These are phyloP conservation scores for Zootoca vivipara DNA, from an alignment of 2,113 vertebrate species.

Conservation along the genomic window DNA sequence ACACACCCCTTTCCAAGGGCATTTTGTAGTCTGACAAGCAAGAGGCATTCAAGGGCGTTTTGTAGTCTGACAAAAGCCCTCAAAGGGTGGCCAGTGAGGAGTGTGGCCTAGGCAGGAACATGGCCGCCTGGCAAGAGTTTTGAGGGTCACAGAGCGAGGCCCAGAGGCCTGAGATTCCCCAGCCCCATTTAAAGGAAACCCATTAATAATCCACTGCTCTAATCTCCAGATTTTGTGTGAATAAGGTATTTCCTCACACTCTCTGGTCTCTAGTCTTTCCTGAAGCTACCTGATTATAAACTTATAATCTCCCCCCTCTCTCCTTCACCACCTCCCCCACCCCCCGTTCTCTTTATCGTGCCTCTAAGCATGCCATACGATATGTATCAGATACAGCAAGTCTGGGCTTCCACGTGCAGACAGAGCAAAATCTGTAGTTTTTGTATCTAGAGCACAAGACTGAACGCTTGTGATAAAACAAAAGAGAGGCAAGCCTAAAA, in stretches of 20 bases:
- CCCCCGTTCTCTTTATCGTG: background rate
- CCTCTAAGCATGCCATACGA: background rate
- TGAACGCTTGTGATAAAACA: background rate
- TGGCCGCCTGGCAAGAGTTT: too few species aligned
- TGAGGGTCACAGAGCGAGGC: too few species aligned
- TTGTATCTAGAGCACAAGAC: fast-evolving
- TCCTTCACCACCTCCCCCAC: background rate
- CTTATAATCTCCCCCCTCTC: background rate
- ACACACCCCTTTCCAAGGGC: too few species aligned
- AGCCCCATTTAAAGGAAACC: background rate
- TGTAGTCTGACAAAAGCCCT: too few species aligned
- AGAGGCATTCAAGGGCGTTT: too few species aligned
- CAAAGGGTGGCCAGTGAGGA: too few species aligned
- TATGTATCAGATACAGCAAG: conserved; percentile 1
- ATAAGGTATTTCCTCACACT: background rate
- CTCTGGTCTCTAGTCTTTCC: background rate
- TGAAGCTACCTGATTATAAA: background rate
- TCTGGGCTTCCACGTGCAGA: conserved; percentile 27
- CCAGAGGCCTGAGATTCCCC: background rate
- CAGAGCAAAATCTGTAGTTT: background rate
- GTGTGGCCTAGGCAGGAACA: too few species aligned
- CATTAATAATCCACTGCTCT: background rate
- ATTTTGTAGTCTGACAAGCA: too few species aligned
- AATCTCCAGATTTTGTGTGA: background rate
- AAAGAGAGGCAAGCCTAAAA: fast-evolving